A percentile compares a stretch with the other conserved stretches of the same genome.
Evolutionary conservation across 1,140 invertebrate species (phyloP).

Genomic region (Sipha flava): DNA sequence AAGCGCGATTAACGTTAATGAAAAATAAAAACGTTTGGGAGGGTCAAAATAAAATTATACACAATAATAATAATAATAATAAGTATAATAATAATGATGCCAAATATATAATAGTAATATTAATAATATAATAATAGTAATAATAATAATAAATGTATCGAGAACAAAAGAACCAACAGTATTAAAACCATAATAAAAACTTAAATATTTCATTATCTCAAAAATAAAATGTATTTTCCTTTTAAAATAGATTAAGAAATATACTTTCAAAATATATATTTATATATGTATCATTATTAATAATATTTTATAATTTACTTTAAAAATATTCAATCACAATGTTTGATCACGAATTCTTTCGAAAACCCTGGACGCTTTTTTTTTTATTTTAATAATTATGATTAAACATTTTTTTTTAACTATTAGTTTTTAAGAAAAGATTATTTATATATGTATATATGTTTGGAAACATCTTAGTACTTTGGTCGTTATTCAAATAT

Average conservation of each 20-base stretch:
- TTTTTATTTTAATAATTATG: slow-evolving; percentile 18
- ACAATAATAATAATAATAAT: background rate
- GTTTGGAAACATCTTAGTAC: background rate
- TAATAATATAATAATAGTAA: slow-evolving; percentile 26
- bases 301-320: slow-evolving; percentile 25
- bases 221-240: slow-evolving; percentile 14
- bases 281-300: slow-evolving; percentile 1
- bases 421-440: background rate
- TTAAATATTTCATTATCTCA: slow-evolving; percentile 24
- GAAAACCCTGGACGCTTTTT: slow-evolving; percentile 32
- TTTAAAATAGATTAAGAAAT: slow-evolving; percentile 27
- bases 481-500: background rate
- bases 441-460: background rate
- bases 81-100: slow-evolving; percentile 17
- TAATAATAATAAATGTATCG: slow-evolving; percentile 7
- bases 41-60: background rate
- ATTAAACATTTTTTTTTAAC: slow-evolving; percentile 20
- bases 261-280: slow-evolving; percentile 27
- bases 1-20: background rate
- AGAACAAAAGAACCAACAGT: slow-evolving; percentile 30
- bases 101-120: slow-evolving; percentile 14
- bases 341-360: slow-evolving; percentile 32
- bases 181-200: slow-evolving; percentile 31
- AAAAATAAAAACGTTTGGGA: background rate
- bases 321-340: slow-evolving; percentile 32